Evolutionary conservation across 2,113 vertebrate species (phyloP).

Genomic region (Eurypyga helias): DNA sequence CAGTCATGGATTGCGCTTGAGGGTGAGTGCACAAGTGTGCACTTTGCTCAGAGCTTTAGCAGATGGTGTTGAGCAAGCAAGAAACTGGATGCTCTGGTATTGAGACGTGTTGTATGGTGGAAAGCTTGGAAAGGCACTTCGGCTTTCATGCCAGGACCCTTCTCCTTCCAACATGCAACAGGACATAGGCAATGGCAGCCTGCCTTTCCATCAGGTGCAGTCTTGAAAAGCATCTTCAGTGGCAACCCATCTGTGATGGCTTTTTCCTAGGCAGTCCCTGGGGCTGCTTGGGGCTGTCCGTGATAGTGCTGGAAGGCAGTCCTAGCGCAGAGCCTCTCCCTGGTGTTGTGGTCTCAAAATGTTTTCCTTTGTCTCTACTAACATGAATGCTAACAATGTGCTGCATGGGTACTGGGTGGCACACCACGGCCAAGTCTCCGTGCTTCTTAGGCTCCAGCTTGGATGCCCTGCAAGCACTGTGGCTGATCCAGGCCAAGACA

Average conservation of each 20-base stretch:
- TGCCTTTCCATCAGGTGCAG: neutral
- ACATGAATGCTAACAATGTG: no score
- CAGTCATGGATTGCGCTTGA: neutral
- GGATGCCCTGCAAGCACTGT: accelerated
- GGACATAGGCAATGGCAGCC: neutral
- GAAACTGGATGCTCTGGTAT: neutral
- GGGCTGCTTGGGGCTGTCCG: neutral
- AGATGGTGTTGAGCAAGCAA: neutral
- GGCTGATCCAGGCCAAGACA: neutral
- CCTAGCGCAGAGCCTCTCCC: neutral
- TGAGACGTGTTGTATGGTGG: neutral
- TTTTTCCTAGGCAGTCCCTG: neutral
- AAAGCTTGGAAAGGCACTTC: neutral
- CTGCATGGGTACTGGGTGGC: neutral
- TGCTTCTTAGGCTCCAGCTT: neutral
- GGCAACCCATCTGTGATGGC: neutral
- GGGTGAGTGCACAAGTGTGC: neutral
- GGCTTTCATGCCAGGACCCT: neutral
- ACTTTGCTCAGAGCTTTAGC: neutral
- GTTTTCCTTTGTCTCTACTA: neutral
- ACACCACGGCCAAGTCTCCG: neutral
- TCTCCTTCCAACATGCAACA: neutral
- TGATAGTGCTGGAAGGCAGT: neutral
- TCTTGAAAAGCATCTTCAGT: neutral
- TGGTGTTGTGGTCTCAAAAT: neutral